Evolutionary conservation across 2,113 vertebrate genomes (phyloP), one percentile per base, ranked within the genome.

Genomic region (Cavia porcellus): DNA sequence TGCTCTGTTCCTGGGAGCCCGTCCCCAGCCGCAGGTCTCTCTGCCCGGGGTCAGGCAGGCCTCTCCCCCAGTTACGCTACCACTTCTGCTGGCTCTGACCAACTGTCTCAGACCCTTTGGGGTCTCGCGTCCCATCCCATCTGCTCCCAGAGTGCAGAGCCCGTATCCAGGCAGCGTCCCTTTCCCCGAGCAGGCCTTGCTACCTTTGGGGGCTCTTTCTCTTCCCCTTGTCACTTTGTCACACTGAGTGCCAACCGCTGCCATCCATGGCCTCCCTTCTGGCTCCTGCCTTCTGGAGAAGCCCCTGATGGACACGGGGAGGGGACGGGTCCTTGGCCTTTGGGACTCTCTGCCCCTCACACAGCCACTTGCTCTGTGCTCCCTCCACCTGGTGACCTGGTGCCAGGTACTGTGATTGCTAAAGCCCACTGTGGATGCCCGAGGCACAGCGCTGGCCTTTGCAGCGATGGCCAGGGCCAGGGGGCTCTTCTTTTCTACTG

Each of bases 51-150:
- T 20, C 1, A 77, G 47, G 91, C 77, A 59, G 68, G 22, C 74
- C 70, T 90, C 93, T 97, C 75, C 87, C 86, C 28, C 64, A 64
- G 80, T 62, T 24, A 87, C 72, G 55, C 55, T 59, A 45, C 74
- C 85, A 9, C 6, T 77, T 91, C 77, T 94, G 62, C 74, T 93
- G 35, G 92, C 97, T 96, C 81, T 17, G 52, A 80, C 64, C 72
- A 38, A n/a, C 90, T 61, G 81, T 75, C 82, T 11, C 0, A 7
- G 77, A 7, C 81, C 64, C 88, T 75, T 38, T 7, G 62, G 75
- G 89, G 62, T 92, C 42, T 66, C 0, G 2, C 0, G 13, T 25
- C n/a, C 59, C 77, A 8, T 35, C 62, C 59, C 85, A 61, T n/a
- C 74, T 92, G 92, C 84, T 96, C 52, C 0, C 4, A n/a, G 89